These are phyloP conservation scores for Nymphalis urticae DNA, from an alignment of 2,888 invertebrate genomes.

Conservation along the genomic window DNA sequence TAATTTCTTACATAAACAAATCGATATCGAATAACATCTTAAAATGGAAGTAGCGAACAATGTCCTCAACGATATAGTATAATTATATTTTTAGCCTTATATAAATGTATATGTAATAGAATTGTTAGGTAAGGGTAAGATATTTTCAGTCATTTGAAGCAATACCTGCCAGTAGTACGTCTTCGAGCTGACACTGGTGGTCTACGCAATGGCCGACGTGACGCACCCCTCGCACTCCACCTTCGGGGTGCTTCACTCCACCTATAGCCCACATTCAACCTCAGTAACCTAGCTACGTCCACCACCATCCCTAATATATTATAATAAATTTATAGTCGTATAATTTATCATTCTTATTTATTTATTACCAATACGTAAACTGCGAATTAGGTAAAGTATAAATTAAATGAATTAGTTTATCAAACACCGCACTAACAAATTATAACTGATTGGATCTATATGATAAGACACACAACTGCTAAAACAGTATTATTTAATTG, in stretches of 20 bases:
- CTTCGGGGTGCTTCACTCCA: constrained; percentile 77
- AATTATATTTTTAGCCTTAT: too few relatives aligned
- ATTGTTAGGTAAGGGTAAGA: background rate
- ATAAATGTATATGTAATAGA: too few relatives aligned
- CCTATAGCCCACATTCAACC: constrained; percentile 54
- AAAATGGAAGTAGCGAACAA: too few relatives aligned
- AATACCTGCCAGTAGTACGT: constrained; percentile 84
- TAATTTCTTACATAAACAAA: too few relatives aligned
- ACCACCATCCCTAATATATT: constrained; percentile 35
- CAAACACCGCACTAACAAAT: constrained; percentile 26
- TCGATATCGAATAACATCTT: too few relatives aligned
- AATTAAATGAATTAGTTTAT: constrained; percentile 15
- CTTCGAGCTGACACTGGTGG: constrained; percentile 81
- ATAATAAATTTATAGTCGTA: too few relatives aligned
- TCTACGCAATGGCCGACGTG: constrained; percentile 76
- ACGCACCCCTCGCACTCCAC: constrained; percentile 75
- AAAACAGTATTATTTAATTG: constrained; percentile 24
- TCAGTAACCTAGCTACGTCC: constrained; percentile 45
- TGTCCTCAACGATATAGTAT: too few relatives aligned
- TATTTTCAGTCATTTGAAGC: background rate
- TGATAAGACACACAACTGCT: constrained; percentile 32
- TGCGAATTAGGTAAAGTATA: background rate
- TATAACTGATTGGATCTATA: constrained; percentile 29
- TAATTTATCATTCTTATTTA: too few relatives aligned
- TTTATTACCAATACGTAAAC: too few relatives aligned